These are phyloP conservation scores for Xiphorhynchus elegans DNA, from an alignment of 2,113 vertebrate genomes.

Conservation along the genomic window DNA sequence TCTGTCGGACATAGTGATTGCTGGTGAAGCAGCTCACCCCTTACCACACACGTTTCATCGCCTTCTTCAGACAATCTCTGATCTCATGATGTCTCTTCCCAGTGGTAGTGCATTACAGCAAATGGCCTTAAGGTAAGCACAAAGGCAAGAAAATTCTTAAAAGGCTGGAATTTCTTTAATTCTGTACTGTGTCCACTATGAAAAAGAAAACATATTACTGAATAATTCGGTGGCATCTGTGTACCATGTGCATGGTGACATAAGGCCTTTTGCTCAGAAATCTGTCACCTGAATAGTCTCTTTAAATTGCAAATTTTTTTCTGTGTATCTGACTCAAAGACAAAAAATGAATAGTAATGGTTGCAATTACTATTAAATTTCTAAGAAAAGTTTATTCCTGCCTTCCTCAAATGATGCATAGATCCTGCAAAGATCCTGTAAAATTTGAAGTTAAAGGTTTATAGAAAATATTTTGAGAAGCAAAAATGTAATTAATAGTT, in stretches of 20 bases:
- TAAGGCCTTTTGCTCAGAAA: not conserved
- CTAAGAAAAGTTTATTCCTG: not conserved
- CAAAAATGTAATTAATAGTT: not conserved
- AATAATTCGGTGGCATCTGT: not conserved
- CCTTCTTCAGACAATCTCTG: constrained; percentile 98
- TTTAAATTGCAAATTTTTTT: not conserved
- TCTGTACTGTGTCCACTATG: not conserved
- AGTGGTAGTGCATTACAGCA: constrained; percentile 96
- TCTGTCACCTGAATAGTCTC: not conserved
- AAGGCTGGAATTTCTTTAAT: not conserved
- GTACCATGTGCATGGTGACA: fast-evolving
- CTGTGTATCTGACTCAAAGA: not conserved
- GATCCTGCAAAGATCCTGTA: not conserved
- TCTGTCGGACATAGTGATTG: constrained; percentile 97
- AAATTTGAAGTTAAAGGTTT: not conserved
- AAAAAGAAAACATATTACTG: not conserved
- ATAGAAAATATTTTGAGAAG: not conserved
- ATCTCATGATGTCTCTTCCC: constrained; percentile 99
- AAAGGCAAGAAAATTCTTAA: not conserved
- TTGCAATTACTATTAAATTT: not conserved
- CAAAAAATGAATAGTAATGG: not conserved
- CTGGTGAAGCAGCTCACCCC: constrained; percentile 95
- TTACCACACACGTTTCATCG: constrained; percentile 97
- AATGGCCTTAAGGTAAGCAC: constrained; percentile 92
- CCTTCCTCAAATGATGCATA: not conserved